phyloP scores from a whole-genome alignment of 2,888 invertebrate species.

The Erebia epiphron region DNA sequence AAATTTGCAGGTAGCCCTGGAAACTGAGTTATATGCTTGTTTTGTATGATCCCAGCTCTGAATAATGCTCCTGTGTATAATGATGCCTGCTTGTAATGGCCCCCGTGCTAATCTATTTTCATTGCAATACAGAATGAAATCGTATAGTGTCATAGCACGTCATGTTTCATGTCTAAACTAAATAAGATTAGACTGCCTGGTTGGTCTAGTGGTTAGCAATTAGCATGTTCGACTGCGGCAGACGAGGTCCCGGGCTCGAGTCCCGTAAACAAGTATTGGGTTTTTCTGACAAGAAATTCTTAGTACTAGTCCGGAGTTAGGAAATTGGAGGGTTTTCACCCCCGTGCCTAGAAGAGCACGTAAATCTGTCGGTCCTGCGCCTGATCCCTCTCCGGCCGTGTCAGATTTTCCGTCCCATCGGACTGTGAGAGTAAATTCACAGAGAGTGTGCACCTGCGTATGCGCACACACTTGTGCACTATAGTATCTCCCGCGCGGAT shows the following conservation, averaged over 20 bases:
- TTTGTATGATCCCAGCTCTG: slow-evolving; percentile 26
- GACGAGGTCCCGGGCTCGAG: no score
- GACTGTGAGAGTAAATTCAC: no score
- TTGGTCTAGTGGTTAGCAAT: background rate
- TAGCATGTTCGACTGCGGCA: background rate
- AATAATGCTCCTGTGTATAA: slow-evolving; percentile 35
- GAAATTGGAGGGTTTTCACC: no score
- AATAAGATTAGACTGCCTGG: background rate
- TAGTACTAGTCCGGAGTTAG: background rate
- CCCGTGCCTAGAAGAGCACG: no score
- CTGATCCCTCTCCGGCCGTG: no score
- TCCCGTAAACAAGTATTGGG: no score
- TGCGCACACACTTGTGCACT: no score
- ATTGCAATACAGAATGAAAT: slow-evolving; percentile 21
- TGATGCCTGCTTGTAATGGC: slow-evolving; percentile 25
- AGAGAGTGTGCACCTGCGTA: no score
- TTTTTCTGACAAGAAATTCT: no score
- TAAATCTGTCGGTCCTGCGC: no score
- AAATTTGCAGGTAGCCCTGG: background rate
- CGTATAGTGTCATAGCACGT: slow-evolving; percentile 6
- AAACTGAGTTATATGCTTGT: slow-evolving; percentile 1
- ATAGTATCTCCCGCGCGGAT: no score
- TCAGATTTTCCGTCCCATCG: no score
- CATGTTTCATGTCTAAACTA: slow-evolving; percentile 5
- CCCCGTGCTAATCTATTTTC: slow-evolving; percentile 34